phyloP scores from a whole-genome alignment of 2,113 vertebrate species.

The Zosterops borbonicus region DNA sequence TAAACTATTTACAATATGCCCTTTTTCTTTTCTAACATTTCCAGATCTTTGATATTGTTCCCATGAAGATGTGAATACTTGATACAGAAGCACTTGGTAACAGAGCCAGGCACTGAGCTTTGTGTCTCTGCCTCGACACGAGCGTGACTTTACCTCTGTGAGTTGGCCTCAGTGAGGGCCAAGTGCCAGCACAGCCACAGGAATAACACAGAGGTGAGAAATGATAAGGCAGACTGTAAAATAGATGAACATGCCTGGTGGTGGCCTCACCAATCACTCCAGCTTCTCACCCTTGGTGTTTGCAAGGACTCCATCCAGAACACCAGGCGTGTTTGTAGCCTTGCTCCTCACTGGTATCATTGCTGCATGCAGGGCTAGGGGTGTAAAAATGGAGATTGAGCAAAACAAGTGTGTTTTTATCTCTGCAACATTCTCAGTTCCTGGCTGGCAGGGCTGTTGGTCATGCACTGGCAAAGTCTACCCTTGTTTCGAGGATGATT shows the following conservation, averaged over 20 bases:
- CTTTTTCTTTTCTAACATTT: not conserved
- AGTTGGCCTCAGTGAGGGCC: not conserved
- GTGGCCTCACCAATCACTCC: not conserved
- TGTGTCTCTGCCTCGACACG: not conserved
- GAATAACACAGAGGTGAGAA: not conserved
- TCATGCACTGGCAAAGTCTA: not conserved
- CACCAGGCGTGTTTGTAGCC: not conserved
- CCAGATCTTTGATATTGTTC: not conserved
- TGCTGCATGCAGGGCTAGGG: not conserved
- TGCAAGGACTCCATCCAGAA: not conserved
- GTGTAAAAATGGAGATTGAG: not conserved
- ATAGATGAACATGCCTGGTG: not conserved
- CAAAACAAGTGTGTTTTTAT: not conserved
- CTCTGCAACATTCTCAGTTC: not conserved
- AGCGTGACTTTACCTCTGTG: not conserved
- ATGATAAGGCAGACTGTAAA: not conserved
- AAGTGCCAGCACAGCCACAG: not conserved
- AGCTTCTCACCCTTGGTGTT: not conserved
- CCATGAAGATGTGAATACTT: not conserved
- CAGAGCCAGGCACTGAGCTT: not conserved
- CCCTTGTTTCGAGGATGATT: not conserved
- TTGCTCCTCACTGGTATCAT: not conserved
- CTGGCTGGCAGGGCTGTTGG: not conserved
- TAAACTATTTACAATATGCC: not conserved
- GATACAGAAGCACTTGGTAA: not conserved